Evolutionary conservation across 2,888 invertebrate species (phyloP), one percentile per base, ranked within the genome.

Genomic region (Eudemis profundana): DNA sequence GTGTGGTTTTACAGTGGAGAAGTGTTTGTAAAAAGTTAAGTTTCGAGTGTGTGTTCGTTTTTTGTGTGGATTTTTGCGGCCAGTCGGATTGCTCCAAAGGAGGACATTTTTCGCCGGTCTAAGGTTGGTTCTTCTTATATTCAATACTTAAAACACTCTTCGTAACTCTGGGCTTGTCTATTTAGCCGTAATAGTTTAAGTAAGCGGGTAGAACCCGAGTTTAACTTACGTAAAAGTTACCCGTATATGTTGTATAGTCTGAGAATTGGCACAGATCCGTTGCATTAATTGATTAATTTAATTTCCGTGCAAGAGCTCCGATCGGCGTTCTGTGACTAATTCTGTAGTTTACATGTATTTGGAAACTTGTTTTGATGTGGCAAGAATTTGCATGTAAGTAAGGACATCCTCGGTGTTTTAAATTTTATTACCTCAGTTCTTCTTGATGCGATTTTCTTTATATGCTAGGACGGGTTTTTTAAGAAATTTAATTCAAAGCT

Each of bases 71-170:
- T 64, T 68, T 63, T 68, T 49, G 46, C 51, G 60, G 51, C 15
- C 65, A 14, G 54, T 66, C 60, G 57, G 67, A 67, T 66, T 66
- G 46, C 59, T 49, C 33, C 57, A 40, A 47, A 65, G 61, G 62
- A 72, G 70, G 70, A 64, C 56, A 40, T 29, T 44, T 47, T 72
- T 69, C 73, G 74, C 78, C 79, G 72, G 69, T 69, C 53, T 63
- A 71, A 77, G 78, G 78, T 78, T 36, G 69, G 75, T 69, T 53
- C 49, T 49, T 19, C 19, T 12, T 54, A 53, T 51, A 65, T 68
- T 69, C 40, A 36, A n/a, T 36, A 38, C 19, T 23, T 44, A 15
- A 1, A 60, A 46, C 49, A 61, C 46, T 29, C 56, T 68, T 46
- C 14, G 33, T 65, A 15, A 7, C 3, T 4, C 12, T 50, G 12